Base-by-base conservation (phyloP, 2,113 vertebrate genomes). In the Delphinapterus leucas region DNA sequence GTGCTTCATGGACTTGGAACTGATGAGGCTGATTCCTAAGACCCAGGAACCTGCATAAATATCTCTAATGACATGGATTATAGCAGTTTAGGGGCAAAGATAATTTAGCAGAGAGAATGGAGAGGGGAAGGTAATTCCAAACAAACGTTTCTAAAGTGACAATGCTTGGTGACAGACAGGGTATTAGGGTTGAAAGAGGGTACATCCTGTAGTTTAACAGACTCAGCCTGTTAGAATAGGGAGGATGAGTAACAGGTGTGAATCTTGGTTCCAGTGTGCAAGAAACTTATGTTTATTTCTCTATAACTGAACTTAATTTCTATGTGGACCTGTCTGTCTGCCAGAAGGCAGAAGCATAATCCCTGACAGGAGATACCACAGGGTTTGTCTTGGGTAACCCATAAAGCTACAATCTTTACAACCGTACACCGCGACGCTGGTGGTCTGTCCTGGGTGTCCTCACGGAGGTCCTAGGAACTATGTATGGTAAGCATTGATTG, bases 391-490 rank as follows among this genome's bases (percentile, higher is more conserved):
- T 44, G 67, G 23, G 61, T 26, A 25, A 33, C 44, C 28, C 15
- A 4, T 18, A 8, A 44, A 49, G 12, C 15, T 18, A 68, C 26
- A 5, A 11, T 8, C 53, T 20, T 49, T 61, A 53, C 47, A 25
- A 25, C 14, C 1, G 0, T 28, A 13, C 18, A 3, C 11, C 5
- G 26, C 0, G 6, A 20, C 9, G 5, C n/a, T n/a, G 1, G 47
- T 6, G 38, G 38, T 74, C n/a, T 84, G 44, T 53, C 65, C 36
- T 80, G 33, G 15, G 28, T 36, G 14, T 44, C 10, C 60, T 63
- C 36, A 26, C 38, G 73, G 44, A 84, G 31, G n/a, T 53, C 49
- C 47, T 23, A 67, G 38, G 70, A 80, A 23, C 41, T 36, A 0
- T 12, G 49, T 33, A 0, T 9, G 49, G 44, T 63, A 41, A 36